phyloP scores from a whole-genome alignment of 2,113 vertebrate genomes.

The Semnopithecus entellus region DNA sequence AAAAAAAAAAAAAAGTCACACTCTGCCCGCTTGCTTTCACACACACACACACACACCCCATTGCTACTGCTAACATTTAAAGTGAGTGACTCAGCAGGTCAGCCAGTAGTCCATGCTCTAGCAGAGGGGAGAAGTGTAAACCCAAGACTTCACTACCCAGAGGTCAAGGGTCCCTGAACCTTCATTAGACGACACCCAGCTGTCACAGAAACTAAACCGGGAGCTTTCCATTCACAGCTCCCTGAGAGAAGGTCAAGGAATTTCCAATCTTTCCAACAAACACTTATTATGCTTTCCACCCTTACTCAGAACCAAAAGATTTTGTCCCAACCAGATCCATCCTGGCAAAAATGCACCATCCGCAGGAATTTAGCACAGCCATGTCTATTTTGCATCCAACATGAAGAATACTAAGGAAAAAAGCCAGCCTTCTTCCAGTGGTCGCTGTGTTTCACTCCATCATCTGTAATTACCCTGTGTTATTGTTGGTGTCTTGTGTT shows the following conservation, averaged over 20 bases:
- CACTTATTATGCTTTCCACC: not conserved
- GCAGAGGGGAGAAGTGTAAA: not conserved
- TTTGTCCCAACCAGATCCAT: not conserved
- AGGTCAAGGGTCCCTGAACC: not conserved
- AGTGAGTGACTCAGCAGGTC: not conserved
- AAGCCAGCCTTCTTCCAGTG: not conserved
- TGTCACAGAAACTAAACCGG: not conserved
- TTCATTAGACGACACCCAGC: not conserved
- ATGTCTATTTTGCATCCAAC: not conserved
- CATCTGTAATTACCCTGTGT: not conserved
- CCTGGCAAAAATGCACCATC: not conserved
- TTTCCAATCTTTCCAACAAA: not conserved
- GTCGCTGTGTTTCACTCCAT: fast-evolving
- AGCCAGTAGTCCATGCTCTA: not conserved
- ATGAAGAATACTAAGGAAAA: not conserved
- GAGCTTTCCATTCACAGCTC: not conserved
- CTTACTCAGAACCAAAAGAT: conserved; percentile 56
- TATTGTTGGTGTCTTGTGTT: not conserved
- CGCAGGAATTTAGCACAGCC: not conserved
- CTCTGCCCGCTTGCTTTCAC: not conserved
- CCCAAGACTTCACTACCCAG: not conserved
- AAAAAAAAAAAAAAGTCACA: too few relatives aligned
- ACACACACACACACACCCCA: not conserved
- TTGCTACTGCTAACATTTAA: not conserved
- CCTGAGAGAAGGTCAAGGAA: not conserved